These are phyloP conservation scores for Sakesphorus luctuosus DNA, from an alignment of 2,113 vertebrate genomes.

Conservation along the genomic window DNA sequence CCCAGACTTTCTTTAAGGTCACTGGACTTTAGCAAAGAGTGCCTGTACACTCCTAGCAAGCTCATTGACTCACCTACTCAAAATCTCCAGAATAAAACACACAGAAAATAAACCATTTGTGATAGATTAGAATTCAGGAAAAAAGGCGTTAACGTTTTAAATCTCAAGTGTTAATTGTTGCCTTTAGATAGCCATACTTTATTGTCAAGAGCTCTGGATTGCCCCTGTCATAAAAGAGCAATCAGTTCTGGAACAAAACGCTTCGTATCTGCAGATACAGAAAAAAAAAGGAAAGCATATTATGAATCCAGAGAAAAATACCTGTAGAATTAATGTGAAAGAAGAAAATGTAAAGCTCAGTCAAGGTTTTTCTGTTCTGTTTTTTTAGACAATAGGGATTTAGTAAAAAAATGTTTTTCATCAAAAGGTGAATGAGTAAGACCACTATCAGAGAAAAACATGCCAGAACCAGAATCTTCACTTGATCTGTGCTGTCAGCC, in stretches of 20 bases:
- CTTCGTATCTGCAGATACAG: neutral
- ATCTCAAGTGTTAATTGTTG: neutral
- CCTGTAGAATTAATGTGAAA: neutral
- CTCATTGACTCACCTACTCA: neutral
- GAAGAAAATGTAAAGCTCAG: neutral
- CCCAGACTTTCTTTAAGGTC: neutral
- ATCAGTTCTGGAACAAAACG: neutral
- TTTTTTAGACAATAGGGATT: neutral
- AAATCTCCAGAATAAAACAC: neutral
- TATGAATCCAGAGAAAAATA: neutral
- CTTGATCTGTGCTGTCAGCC: neutral
- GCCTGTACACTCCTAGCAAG: neutral
- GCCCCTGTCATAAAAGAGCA: neutral
- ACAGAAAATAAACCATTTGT: neutral
- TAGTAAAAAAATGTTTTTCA: neutral
- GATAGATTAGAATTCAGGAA: neutral
- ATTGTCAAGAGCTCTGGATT: neutral
- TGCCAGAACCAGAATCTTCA: neutral
- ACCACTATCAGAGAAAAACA: neutral
- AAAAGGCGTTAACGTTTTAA: neutral
- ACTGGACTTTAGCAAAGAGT: neutral
- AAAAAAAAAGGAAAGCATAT: neutral
- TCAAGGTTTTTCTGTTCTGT: neutral
- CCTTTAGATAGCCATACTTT: neutral
- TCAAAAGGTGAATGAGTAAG: neutral